phyloP scores from a whole-genome alignment of 2,797 vertebrate genomes.

The Anisognathus igniventris region DNA sequence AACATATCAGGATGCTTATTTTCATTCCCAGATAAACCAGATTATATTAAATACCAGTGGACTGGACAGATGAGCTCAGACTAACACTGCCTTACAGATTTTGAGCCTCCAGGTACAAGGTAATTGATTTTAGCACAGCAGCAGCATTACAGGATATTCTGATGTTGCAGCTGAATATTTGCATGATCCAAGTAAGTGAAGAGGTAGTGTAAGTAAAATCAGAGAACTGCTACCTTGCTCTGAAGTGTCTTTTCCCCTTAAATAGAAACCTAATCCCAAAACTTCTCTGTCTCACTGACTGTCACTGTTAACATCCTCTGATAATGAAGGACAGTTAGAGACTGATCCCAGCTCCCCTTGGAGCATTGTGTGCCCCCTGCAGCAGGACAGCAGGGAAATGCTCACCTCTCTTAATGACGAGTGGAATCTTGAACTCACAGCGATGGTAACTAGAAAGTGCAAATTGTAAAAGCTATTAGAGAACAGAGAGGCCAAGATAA shows the following conservation, averaged over 20 bases:
- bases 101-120: not conserved
- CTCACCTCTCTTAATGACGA: constrained; percentile 92
- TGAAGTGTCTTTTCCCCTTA: not conserved
- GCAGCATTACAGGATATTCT: not conserved
- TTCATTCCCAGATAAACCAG: not conserved
- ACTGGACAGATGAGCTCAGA: not conserved
- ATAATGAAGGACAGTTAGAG: not conserved
- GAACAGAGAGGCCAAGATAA: not conserved
- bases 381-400: not conserved
- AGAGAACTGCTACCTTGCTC: not conserved
- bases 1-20: not conserved
- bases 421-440: constrained; percentile 98
- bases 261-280: not conserved
- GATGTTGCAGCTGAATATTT: not conserved
- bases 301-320: not conserved
- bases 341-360: not conserved
- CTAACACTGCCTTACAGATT: not conserved
- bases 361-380: not conserved
- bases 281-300: not conserved
- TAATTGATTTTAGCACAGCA: not conserved
- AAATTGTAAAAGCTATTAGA: constrained; percentile 2
- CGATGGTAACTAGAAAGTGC: constrained; percentile 89
- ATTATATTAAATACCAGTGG: not conserved
- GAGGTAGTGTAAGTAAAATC: not conserved
- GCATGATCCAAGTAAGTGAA: not conserved